A percentile compares a stretch with the other conserved stretches of the same genome.
phyloP scores from a whole-genome alignment of 2,888 invertebrate species.

The Drosophila mulleri region DNA sequence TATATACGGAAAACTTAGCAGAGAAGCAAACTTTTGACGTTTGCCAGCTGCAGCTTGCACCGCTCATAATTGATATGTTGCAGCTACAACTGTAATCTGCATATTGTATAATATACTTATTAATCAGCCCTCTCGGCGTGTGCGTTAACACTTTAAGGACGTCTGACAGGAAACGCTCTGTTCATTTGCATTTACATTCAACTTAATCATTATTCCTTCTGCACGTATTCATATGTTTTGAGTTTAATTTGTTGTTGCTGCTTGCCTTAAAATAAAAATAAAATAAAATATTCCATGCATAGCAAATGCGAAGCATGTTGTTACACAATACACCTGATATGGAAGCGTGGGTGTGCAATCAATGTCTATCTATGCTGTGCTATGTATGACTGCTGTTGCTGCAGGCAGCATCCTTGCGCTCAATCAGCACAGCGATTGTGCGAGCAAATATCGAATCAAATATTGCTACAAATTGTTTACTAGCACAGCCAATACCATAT shows the following conservation, averaged over 20 bases:
- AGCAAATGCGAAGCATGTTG: conserved; percentile 47
- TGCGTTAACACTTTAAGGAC: conserved; percentile 41
- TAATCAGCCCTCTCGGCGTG: conserved; percentile 15
- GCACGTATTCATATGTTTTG: neutral
- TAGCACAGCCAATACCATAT: conserved; percentile 15
- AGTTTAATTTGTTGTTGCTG: conserved; percentile 16
- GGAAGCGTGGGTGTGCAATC: conserved; percentile 8
- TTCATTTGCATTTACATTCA: conserved; percentile 63
- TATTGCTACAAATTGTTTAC: conserved; percentile 63
- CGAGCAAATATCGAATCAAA: conserved; percentile 71
- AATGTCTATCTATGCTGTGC: conserved; percentile 6
- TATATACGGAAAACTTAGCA: conserved; percentile 22
- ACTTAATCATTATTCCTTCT: conserved; percentile 37
- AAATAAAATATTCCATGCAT: conserved; percentile 75
- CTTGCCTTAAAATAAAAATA: conserved; percentile 31
- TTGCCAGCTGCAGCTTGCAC: conserved; percentile 21
- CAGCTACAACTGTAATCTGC: conserved; percentile 39
- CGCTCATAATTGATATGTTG: conserved; percentile 68
- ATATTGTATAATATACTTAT: conserved; percentile 5
- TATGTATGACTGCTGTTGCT: conserved; percentile 6
- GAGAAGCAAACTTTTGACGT: conserved; percentile 19
- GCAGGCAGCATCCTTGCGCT: conserved; percentile 27
- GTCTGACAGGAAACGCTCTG: conserved; percentile 63
- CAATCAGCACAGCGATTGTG: conserved; percentile 67
- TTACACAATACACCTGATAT: conserved; percentile 15